Conservation (phyloP, 2,888 invertebrate species). For the Graphium colonna region DNA sequence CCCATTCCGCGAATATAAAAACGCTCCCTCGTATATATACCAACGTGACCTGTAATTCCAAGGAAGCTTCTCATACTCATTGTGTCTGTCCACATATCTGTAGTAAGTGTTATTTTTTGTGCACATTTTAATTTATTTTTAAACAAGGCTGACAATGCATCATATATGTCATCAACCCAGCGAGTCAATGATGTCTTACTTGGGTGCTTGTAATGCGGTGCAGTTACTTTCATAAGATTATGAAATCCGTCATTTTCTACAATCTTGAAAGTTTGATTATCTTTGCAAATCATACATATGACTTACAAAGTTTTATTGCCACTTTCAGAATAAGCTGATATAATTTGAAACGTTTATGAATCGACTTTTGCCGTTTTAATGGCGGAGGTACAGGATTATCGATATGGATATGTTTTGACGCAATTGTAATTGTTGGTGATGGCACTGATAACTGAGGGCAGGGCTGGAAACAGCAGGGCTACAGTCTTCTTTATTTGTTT, state of each 20-base stretch:
- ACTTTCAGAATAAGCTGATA: conserved; percentile 26
- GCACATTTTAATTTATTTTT: conserved; percentile 28
- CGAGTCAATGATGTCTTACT: conserved; percentile 37
- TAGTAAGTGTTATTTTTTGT: conserved; percentile 31
- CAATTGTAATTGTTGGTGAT: too few relatives aligned
- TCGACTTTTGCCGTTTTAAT: conserved; percentile 1
- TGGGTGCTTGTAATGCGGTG: conserved; percentile 39
- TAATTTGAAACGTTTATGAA: conserved; percentile 14
- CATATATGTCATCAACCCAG: conserved; percentile 33
- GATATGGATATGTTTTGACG: too few relatives aligned
- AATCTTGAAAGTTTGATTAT: conserved; percentile 35
- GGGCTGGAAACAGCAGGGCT: too few relatives aligned
- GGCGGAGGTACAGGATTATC: too few relatives aligned
- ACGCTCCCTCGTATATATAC: too few relatives aligned
- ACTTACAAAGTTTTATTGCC: conserved; percentile 30
- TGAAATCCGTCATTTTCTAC: conserved; percentile 42
- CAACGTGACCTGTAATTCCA: too few relatives aligned
- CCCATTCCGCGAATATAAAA: too few relatives aligned
- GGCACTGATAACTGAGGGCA: too few relatives aligned
- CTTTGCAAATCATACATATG: conserved; percentile 37
- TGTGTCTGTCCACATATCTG: too few relatives aligned
- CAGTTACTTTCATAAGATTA: conserved; percentile 36
- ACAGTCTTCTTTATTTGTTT: too few relatives aligned
- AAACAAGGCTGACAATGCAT: conserved; percentile 26
- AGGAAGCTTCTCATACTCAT: too few relatives aligned